Conservation (phyloP, 2,888 invertebrate species). For the Chorisops tibialis region DNA sequence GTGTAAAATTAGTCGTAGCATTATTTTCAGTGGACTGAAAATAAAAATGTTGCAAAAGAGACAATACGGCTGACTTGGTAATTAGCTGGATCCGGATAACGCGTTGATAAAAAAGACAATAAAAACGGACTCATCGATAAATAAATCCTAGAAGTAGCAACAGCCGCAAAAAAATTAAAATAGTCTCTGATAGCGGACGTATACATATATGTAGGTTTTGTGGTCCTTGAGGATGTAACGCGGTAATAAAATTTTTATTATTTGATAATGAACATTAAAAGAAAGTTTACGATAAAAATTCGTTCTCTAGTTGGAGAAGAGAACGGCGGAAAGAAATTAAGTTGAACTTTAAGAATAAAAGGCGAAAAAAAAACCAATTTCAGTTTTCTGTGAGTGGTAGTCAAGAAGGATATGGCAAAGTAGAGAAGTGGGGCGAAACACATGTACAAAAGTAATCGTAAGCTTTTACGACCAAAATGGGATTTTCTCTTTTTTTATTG, state of each 20-base stretch:
- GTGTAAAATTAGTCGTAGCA: slow-evolving; percentile 14
- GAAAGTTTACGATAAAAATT: slow-evolving; percentile 32
- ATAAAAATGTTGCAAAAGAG: slow-evolving; percentile 31
- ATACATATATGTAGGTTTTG: no score
- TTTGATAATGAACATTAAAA: slow-evolving; percentile 37
- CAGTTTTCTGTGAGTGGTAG: background rate
- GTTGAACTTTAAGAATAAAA: background rate
- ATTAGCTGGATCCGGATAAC: slow-evolving; percentile 49
- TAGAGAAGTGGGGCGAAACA: background rate
- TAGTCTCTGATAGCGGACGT: no score
- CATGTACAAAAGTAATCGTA: slow-evolving; percentile 2
- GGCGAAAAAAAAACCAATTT: background rate
- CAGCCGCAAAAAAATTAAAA: background rate
- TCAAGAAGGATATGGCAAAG: background rate
- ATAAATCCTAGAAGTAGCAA: slow-evolving; percentile 18
- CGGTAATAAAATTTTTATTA: slow-evolving; percentile 35
- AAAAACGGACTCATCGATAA: background rate
- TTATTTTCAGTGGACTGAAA: background rate
- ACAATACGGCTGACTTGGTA: slow-evolving; percentile 39
- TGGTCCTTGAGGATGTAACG: slow-evolving; percentile 17
- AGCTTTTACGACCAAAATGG: slow-evolving; percentile 1
- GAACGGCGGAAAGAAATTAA: background rate
- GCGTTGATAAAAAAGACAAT: slow-evolving; percentile 43
- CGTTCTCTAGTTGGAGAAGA: slow-evolving; percentile 17
- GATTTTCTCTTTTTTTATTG: slow-evolving; percentile 13